Base-by-base conservation (phyloP, 2,888 invertebrate species). In the Galeopsomyia nigrocyanea region DNA sequence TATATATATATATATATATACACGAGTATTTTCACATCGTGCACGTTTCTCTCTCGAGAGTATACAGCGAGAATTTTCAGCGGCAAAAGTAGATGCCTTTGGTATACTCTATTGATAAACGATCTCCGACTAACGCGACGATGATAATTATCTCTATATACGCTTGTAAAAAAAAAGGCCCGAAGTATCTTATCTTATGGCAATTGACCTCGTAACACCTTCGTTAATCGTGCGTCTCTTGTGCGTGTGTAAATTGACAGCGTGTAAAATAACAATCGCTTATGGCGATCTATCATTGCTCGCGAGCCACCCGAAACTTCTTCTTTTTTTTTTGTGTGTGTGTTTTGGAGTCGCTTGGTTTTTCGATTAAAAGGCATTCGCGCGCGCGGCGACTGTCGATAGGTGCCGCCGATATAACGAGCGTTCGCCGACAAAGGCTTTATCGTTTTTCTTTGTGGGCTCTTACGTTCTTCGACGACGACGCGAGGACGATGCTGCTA, bases 401-500 rank as follows among this genome's bases (percentile, higher is more conserved):
- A 67, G 67, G 63, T 63, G 63, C 58, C 51, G 53, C 50, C 71
- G 74, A 71, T 74, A 68, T 68, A 71, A 73, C 46, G 69, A 69
- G 73, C 73, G 57, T 66, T 64, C 67, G 68, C 63, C 69, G 73
- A 74, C 71, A 71, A 71, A 71, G 73, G 53, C 64, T 47, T 49
- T 57, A 61, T 67, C 64, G 53, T 66, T 62, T 60, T 60, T 68
- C 66, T 65, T 69, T 21, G 68, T 64, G 51, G 51, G 47, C 31
- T 55, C 50, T 47, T n/a, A n/a, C n/a, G n/a, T 58, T 71, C 49
- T 51, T 67, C 49, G 47, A 47, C 58, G 61, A 26, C 58, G 58
- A 71, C 69, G 50, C 69, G 61, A 26, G 56, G 58, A 71, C 69
- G 50, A 67, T 64, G 69, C 60, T 46, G 49, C 58, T 62, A 26